Evolutionary conservation across 2,888 invertebrate genomes (phyloP), one percentile per base, ranked within the genome.

Genomic region (Scelioninae gen. 1): DNA sequence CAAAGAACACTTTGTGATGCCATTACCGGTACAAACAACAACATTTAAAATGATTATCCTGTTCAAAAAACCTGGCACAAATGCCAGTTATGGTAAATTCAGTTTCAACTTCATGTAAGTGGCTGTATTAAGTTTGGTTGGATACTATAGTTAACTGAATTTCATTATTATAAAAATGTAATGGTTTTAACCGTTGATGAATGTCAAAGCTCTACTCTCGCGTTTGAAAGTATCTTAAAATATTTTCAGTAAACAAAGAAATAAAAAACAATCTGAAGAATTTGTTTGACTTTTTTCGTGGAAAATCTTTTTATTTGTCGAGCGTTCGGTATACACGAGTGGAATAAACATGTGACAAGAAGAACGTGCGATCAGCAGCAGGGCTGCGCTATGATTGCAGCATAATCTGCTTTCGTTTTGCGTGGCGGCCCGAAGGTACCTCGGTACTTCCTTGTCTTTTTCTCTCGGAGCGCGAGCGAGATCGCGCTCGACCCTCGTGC

Each of bases 331-430:
- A 71, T 43, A 68, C 80, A 68, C 74, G 74, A 68, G 43, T 49
- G 62, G 74, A 74, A 80, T 74, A 66, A 68, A 74, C 74, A 74
- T 55, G 62, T 60, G 58, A 74, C 40, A 47, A 65, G 53, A 43
- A 74, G 13, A n/a, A 23, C 49, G 49, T n/a, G 56, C 60, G 60
- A 66, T 56, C 55, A 15, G 49, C 38, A 23, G 65, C 66, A 34
- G 75, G 65, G 81, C 58, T 65, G 86, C 80, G 84, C 86, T 86
- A 85, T 92, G 90, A 92, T 91, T 92, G 92, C 90, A 87, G 84
- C 86, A 86, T 92, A 92, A 92, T 92, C 91, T 91, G 89, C 89
- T 91, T 92, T 91, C 84, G 89, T 87, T 89, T 89, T 88, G 89
- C 87, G 40, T 63, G 65, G 32, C 60, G 80, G 68, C 75, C 68